These are phyloP conservation scores for Ceramica pisi DNA, from an alignment of 2,888 invertebrate species.

Conservation along the genomic window DNA sequence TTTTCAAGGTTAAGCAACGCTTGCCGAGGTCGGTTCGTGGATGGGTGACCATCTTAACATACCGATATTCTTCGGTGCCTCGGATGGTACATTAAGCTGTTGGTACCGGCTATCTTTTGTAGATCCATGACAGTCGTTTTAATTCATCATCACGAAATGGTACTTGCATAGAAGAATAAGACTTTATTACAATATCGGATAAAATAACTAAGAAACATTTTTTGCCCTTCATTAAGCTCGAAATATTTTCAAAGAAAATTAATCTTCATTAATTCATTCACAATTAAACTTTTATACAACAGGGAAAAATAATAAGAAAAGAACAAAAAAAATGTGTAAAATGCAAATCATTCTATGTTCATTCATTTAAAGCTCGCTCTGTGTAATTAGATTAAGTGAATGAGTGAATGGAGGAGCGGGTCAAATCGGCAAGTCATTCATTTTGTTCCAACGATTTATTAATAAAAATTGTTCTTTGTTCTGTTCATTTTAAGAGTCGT, in stretches of 20 bases:
- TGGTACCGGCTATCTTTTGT: too few species aligned
- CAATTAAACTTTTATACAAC: conserved; percentile 53
- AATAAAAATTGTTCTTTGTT: conserved; percentile 63
- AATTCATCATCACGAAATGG: background rate
- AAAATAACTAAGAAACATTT: background rate
- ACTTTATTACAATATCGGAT: background rate
- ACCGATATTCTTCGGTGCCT: too few species aligned
- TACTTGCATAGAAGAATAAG: background rate
- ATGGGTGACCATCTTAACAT: too few species aligned
- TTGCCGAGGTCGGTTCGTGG: too few species aligned
- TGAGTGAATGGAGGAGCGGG: conserved; percentile 71
- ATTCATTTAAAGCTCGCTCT: conserved; percentile 74
- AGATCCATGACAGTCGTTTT: too few species aligned
- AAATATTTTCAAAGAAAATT: conserved; percentile 35
- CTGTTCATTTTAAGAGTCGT: conserved; percentile 23
- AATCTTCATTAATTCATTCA: conserved; percentile 52
- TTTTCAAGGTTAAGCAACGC: too few species aligned
- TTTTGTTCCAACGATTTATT: conserved; percentile 67
- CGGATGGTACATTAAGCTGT: too few species aligned
- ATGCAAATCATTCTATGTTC: conserved; percentile 78
- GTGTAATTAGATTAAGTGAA: conserved; percentile 78
- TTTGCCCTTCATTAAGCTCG: background rate
- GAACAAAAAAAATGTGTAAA: conserved; percentile 62
- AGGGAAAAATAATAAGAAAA: conserved; percentile 23
- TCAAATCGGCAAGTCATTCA: conserved; percentile 74